Evolutionary conservation across 1,140 invertebrate genomes (phyloP), one percentile per base, ranked within the genome.

Genomic region (Drosophila ironensis): DNA sequence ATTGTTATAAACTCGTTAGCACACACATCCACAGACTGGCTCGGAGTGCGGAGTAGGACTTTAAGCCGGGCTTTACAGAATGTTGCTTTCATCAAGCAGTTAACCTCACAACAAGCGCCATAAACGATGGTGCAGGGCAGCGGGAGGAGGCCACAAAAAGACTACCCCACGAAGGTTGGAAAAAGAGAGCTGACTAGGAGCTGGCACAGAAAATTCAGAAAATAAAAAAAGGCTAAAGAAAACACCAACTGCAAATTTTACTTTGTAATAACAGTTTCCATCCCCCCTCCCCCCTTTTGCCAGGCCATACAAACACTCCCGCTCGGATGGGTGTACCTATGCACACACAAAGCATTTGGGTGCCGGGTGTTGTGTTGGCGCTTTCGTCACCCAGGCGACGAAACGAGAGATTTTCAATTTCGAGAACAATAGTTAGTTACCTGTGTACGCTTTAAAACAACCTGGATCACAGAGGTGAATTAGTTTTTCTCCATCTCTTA

Each of bases 1-100:
- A 70, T 69, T 69, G 66, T 56, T 76, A 73, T 73, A 70, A 78
- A 80, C 74, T 80, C 75, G 75, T 80, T 80, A 80, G 47, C 56
- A 41, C 25, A 51, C 16, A 46, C 24, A 28, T n/a, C 7, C 8
- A 14, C 11, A 5, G 42, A 46, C 37, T 1, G 20, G 4, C 8
- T 14, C 6, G 8, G 30, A 33, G 4, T n/a, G n/a, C 11, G 11
- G 14, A 37, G 14, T 16, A 27, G 27, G 37, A 44, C 56, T 77
- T 68, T 48, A 77, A 72, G 73, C 59, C 47, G 5, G 33, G 66
- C 68, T 61, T 67, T 72, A 24, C 54, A 72, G 64, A 77, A 77
- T 76, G 72, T 76, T 76, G 66, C 59, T 73, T 71, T 66, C 66
- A 67, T 61, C 47, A 72, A 52, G 50, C 61, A 72, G 68, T 72